Evolutionary conservation across 2,797 vertebrate species (phyloP).

Genomic region (Halcyon smyrnensis): DNA sequence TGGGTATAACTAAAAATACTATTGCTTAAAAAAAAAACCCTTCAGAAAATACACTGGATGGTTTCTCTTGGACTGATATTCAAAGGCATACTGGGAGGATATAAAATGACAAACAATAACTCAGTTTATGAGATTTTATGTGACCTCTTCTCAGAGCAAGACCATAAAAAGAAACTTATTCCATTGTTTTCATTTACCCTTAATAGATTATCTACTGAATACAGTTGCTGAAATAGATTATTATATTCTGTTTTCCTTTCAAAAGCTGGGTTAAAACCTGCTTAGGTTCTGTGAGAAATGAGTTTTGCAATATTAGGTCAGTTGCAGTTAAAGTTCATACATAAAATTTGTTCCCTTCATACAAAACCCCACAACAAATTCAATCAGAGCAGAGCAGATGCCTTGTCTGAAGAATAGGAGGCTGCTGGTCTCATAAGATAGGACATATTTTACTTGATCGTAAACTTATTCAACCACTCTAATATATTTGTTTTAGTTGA

Average conservation of each 20-base stretch:
- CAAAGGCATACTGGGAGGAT: not conserved
- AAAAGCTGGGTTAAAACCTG: slow-evolving; percentile 74
- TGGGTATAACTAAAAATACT: not conserved
- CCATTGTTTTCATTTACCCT: slow-evolving; percentile 39
- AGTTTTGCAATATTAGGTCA: slow-evolving; percentile 66
- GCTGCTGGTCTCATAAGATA: not conserved
- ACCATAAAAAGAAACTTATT: slow-evolving; percentile 1
- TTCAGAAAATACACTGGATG: not conserved
- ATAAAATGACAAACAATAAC: not conserved
- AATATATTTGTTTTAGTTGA: not conserved
- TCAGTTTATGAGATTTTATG: not conserved
- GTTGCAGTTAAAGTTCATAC: slow-evolving; percentile 33
- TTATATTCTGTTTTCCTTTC: slow-evolving; percentile 62
- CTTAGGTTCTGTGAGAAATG: slow-evolving; percentile 66
- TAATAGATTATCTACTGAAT: slow-evolving; percentile 32
- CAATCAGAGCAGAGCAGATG: slow-evolving; percentile 16
- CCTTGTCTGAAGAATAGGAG: slow-evolving; percentile 13
- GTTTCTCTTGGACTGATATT: not conserved
- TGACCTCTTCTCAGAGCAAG: slow-evolving; percentile 41
- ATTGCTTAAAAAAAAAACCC: not conserved
- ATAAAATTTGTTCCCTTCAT: not conserved
- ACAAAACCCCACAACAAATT: not conserved
- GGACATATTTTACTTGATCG: not conserved
- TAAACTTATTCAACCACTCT: not conserved
- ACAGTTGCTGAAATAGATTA: slow-evolving; percentile 41